Evolutionary conservation across 2,113 vertebrate species (phyloP).

Genomic region (Lophius piscatorius): DNA sequence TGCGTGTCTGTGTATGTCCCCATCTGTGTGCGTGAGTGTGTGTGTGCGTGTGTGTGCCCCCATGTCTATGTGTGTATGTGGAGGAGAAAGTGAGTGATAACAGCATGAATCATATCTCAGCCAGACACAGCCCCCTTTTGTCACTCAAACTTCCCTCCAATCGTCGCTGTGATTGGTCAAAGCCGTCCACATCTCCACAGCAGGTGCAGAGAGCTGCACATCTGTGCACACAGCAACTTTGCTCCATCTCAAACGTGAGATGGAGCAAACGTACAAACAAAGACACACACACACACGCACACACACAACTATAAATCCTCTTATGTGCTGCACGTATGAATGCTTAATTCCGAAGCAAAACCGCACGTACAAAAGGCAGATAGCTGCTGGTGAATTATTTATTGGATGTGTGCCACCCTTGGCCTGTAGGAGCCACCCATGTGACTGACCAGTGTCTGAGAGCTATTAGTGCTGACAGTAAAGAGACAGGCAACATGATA

Average conservation of each 20-base stretch:
- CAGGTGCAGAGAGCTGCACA: slow-evolving; percentile 63
- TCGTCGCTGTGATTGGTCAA: slow-evolving; percentile 60
- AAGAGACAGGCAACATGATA: slow-evolving; percentile 70
- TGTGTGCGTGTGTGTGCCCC: slow-evolving; percentile 1
- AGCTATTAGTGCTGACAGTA: slow-evolving; percentile 70
- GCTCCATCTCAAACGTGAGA: slow-evolving; percentile 16
- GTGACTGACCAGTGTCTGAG: slow-evolving; percentile 56
- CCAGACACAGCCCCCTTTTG: slow-evolving; percentile 63
- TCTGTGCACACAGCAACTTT: slow-evolving; percentile 51
- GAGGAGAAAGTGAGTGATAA: slow-evolving; percentile 42
- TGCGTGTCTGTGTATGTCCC: neutral
- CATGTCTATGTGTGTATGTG: neutral
- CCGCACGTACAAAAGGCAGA: slow-evolving; percentile 14
- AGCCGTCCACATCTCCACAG: slow-evolving; percentile 60
- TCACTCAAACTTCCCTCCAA: slow-evolving; percentile 71
- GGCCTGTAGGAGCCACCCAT: slow-evolving; percentile 52
- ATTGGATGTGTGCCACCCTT: slow-evolving; percentile 52
- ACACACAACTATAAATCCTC: slow-evolving; percentile 46
- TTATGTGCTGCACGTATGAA: slow-evolving; percentile 46
- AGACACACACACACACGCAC: neutral
- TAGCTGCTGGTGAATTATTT: slow-evolving; percentile 57
- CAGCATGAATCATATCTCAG: slow-evolving; percentile 76
- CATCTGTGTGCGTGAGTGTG: slow-evolving; percentile 1
- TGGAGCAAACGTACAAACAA: neutral
- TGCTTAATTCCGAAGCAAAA: slow-evolving; percentile 41